Evolutionary conservation across 1,140 invertebrate genomes (phyloP).

Genomic region (Brachionus angularis): DNA sequence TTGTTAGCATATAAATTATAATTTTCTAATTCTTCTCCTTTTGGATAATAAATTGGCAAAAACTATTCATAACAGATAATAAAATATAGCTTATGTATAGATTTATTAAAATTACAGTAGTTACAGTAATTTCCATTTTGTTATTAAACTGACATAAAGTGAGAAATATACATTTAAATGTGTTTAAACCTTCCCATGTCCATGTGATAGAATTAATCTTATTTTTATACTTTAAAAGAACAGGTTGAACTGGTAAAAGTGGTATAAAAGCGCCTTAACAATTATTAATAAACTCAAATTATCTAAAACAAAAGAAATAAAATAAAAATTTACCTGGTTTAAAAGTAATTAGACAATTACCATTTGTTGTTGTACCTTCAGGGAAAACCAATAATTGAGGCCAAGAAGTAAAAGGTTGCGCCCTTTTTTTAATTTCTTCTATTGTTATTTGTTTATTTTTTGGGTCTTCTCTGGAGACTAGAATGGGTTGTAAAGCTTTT

Average conservation of each 20-base stretch:
- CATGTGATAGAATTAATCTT: slow-evolving; percentile 85
- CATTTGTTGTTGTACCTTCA: slow-evolving; percentile 90
- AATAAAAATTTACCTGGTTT: slow-evolving; percentile 71
- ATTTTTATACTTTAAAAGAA: slow-evolving; percentile 84
- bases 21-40: slow-evolving; percentile 76
- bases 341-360: slow-evolving; percentile 85
- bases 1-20: slow-evolving; percentile 84
- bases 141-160: slow-evolving; percentile 84
- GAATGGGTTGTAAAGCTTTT: slow-evolving; percentile 87
- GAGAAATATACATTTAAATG: slow-evolving; percentile 80
- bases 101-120: background rate
- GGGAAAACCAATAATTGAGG: slow-evolving; percentile 92
- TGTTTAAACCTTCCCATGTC: slow-evolving; percentile 94
- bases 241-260: slow-evolving; percentile 87
- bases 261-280: slow-evolving; percentile 67
- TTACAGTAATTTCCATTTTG: slow-evolving; percentile 77
- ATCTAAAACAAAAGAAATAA: background rate
- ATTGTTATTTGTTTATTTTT: slow-evolving; percentile 85
- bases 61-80: slow-evolving; percentile 63
- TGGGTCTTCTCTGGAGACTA: slow-evolving; percentile 83
- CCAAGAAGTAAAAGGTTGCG: slow-evolving; percentile 77
- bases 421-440: slow-evolving; percentile 78
- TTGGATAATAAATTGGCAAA: slow-evolving; percentile 83
- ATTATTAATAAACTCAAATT: slow-evolving; percentile 29
- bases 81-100: slow-evolving; percentile 4